Conservation (phyloP, 2,797 vertebrate genomes). For the Falco cherrug region DNA sequence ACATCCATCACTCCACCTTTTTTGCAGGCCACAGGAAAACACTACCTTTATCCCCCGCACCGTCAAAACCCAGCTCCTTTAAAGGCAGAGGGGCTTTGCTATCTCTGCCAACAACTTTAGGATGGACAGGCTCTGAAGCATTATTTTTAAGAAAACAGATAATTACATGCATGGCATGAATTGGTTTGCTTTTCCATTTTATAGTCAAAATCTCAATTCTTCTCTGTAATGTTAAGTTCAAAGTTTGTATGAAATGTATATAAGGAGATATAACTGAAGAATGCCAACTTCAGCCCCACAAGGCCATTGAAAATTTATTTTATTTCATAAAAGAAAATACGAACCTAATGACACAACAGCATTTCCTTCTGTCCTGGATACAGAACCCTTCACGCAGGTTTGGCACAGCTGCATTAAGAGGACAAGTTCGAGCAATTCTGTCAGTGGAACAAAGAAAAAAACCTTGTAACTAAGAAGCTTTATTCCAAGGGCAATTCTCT, state of each 20-base stretch:
- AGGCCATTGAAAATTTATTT: not conserved
- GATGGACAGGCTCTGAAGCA: not conserved
- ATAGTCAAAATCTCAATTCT: not conserved
- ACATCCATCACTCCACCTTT: not conserved
- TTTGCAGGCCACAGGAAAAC: not conserved
- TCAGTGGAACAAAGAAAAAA: not conserved
- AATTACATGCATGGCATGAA: rapidly evolving
- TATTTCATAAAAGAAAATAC: not conserved
- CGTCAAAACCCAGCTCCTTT: not conserved
- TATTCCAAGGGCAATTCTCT: not conserved
- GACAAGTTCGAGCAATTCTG: not conserved
- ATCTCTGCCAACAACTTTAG: not conserved
- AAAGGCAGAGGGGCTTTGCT: not conserved
- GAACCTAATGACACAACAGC: not conserved
- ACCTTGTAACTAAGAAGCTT: not conserved
- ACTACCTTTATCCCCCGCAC: not conserved
- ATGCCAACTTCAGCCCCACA: not conserved
- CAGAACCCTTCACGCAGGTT: not conserved
- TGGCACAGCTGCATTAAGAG: not conserved
- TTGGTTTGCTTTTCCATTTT: not conserved
- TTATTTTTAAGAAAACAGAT: not conserved
- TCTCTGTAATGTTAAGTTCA: not conserved
- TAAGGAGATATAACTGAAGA: not conserved
- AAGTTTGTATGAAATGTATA: not conserved
- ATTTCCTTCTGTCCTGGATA: not conserved